Evolutionary conservation across 2,888 invertebrate species (phyloP).

Genomic region (Timandra comae): DNA sequence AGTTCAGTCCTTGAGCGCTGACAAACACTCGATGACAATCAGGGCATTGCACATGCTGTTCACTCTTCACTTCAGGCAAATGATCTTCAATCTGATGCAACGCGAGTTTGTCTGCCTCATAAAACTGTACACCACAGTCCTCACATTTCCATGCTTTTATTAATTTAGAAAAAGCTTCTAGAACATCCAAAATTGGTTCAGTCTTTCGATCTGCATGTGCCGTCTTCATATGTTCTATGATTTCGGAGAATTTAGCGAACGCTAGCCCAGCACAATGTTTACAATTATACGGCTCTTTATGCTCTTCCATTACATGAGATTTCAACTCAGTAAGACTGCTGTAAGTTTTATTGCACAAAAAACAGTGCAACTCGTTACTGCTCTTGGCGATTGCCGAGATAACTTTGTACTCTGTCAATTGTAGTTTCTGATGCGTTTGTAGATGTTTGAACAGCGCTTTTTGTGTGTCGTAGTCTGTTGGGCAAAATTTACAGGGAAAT

Average conservation of each 20-base stretch:
- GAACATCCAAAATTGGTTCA: conserved; percentile 55
- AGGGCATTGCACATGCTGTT: conserved; percentile 54
- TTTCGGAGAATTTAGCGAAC: conserved; percentile 57
- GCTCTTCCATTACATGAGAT: conserved; percentile 61
- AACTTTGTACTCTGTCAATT: conserved; percentile 65
- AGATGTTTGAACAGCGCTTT: conserved; percentile 65
- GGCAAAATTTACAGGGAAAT: conserved; percentile 67
- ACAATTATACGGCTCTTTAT: conserved; percentile 56
- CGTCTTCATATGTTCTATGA: conserved; percentile 57
- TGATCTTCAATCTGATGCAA: conserved; percentile 60
- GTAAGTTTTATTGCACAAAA: conserved; percentile 55
- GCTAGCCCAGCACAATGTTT: conserved; percentile 49
- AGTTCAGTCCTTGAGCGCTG: conserved; percentile 57
- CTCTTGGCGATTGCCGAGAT: conserved; percentile 61
- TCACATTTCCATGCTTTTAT: conserved; percentile 70
- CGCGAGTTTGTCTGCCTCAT: conserved; percentile 62
- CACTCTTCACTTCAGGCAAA: conserved; percentile 48
- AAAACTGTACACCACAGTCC: conserved; percentile 61
- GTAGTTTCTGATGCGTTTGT: conserved; percentile 62
- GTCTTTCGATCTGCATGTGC: conserved; percentile 58
- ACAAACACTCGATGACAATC: conserved; percentile 63
- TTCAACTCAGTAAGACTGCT: conserved; percentile 54
- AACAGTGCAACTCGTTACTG: conserved; percentile 57
- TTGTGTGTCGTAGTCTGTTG: conserved; percentile 60
- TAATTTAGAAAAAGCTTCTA: conserved; percentile 60